These are phyloP conservation scores for Tinea trinotella DNA, from an alignment of 2,888 invertebrate genomes.

Conservation along the genomic window DNA sequence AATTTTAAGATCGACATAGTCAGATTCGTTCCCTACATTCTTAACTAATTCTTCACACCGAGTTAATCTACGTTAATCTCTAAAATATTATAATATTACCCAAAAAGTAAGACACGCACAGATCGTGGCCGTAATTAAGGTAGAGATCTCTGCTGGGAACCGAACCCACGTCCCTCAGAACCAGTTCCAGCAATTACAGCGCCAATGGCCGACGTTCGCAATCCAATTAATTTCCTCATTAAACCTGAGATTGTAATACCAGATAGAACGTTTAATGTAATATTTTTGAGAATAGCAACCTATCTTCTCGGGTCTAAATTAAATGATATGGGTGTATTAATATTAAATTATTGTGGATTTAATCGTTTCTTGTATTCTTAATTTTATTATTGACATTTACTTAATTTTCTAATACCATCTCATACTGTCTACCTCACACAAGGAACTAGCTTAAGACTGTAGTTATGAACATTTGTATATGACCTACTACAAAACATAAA, in stretches of 20 bases:
- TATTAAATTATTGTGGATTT: conserved; percentile 16
- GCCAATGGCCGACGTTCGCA: conserved; percentile 31
- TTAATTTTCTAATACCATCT: too few species aligned
- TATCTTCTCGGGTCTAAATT: conserved; percentile 20
- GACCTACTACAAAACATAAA: too few species aligned
- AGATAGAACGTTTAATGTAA: conserved; percentile 31
- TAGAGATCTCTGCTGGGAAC: conserved; percentile 20
- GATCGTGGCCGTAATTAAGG: conserved; percentile 16
- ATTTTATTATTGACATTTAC: not conserved
- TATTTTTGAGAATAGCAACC: conserved; percentile 26
- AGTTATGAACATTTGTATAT: too few species aligned
- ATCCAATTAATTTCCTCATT: conserved; percentile 63
- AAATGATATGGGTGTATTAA: conserved; percentile 21
- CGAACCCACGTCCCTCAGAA: conserved; percentile 23
- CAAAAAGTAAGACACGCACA: conserved; percentile 18
- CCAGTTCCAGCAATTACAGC: conserved; percentile 34
- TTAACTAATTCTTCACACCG: conserved; percentile 7
- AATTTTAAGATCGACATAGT: not conserved
- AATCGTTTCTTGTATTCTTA: conserved; percentile 12
- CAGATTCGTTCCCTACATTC: not conserved
- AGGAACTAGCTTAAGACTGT: too few species aligned
- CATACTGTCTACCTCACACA: too few species aligned
- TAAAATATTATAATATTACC: conserved; percentile 16
- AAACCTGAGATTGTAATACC: conserved; percentile 47
- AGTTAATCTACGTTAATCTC: conserved; percentile 9